Evolutionary conservation across 2,113 vertebrate species (phyloP).

Genomic region (Ploceus nigricollis): DNA sequence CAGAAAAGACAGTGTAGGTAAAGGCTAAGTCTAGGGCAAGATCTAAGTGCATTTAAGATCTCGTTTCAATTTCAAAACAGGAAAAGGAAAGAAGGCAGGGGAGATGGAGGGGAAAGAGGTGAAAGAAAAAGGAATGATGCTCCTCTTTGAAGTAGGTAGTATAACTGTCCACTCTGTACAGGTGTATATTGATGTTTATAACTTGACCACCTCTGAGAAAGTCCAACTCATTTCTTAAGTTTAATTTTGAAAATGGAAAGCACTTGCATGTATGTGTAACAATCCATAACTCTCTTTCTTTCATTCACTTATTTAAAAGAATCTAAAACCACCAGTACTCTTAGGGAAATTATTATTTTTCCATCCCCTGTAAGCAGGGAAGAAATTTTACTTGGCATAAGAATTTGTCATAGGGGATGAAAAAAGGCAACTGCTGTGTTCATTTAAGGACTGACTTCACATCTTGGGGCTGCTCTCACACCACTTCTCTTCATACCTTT

Average conservation of each 20-base stretch:
- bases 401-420: not conserved
- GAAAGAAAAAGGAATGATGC: not conserved
- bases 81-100: not conserved
- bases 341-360: not conserved
- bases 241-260: not conserved
- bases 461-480: not conserved
- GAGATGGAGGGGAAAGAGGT: not conserved
- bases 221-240: not conserved
- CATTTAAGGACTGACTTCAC: not conserved
- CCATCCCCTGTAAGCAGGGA: not conserved
- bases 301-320: not conserved
- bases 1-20: not conserved
- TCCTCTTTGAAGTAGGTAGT: not conserved
- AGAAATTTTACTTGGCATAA: not conserved
- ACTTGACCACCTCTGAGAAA: not conserved
- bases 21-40: not conserved
- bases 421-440: not conserved
- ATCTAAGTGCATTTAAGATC: not conserved
- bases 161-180: not conserved
- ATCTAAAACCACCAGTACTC: not conserved
- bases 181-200: not conserved
- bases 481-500: not conserved
- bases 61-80: not conserved
- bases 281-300: not conserved
- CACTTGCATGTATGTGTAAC: not conserved